Conservation (phyloP, 2,888 invertebrate genomes). For the Athalia cordata region DNA sequence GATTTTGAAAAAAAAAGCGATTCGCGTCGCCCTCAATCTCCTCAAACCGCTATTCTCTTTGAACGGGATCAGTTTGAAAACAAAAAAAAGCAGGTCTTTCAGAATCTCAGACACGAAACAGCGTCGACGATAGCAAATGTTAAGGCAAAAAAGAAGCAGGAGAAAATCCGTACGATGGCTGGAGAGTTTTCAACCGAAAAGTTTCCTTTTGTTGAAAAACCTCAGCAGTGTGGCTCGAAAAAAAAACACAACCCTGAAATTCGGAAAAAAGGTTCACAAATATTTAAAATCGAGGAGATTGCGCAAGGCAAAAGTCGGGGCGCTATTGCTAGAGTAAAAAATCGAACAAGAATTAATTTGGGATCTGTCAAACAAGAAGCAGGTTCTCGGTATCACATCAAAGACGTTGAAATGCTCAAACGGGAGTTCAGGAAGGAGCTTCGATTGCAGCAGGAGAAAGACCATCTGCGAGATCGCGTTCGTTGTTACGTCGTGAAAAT, state of each 20-base stretch:
- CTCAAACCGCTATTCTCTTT: too few species aligned
- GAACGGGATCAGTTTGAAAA: too few species aligned
- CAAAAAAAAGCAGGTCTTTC: too few species aligned
- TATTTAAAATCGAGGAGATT: not conserved
- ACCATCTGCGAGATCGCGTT: constrained; percentile 39
- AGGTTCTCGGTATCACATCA: constrained; percentile 5
- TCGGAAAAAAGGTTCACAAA: not conserved
- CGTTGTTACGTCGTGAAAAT: constrained; percentile 47
- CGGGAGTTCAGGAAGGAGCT: constrained; percentile 44
- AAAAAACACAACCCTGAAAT: not conserved
- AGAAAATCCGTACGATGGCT: not conserved
- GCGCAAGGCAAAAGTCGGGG: not conserved
- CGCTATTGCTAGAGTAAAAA: not conserved
- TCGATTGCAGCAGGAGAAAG: constrained; percentile 48
- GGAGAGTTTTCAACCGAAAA: not conserved
- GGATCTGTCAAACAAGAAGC: constrained; percentile 18
- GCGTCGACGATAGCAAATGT: not conserved
- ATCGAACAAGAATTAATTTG: not conserved
- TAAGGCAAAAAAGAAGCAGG: not conserved
- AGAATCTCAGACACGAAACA: not conserved
- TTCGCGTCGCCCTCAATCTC: too few species aligned
- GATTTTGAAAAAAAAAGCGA: not conserved
- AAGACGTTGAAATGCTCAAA: constrained; percentile 46
- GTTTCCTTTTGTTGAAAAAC: not conserved
- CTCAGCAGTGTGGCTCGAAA: not conserved